Evolutionary conservation across 2,797 vertebrate species (phyloP), one percentile per base, ranked within the genome.

Genomic region (Decapterus maruadsi): DNA sequence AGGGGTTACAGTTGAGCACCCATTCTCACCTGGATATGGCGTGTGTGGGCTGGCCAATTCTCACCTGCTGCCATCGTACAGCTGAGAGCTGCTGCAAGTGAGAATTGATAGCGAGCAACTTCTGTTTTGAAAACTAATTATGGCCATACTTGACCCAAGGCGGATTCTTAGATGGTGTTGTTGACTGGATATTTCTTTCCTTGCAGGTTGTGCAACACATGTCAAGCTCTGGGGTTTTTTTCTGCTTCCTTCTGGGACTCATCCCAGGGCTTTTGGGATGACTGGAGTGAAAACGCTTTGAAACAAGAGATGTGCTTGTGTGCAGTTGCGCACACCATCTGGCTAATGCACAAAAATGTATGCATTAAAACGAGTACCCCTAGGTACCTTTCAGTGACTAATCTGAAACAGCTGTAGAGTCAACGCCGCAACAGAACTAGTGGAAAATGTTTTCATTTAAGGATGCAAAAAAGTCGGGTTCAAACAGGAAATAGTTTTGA

Each of bases 11-110:
- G 64, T 40, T 76, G 73, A 73, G 82, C 69, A 66, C 34, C 55
- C 38, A 58, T 83, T 85, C 72, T 89, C 88, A 89, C 89, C 86
- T 86, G 79, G 79, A 85, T 78, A 51, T 69, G 50, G 53, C 2
- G 36, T 57, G 81, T 88, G 88, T 79, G 77, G 72, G 83, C 20
- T 62, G 72, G 78, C 20, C 82, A 87, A 86, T 90, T 94, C 83
- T 89, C 90, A 89, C 90, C 86, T 88, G 73, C 58, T 14, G 26
- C 67, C 36, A 58, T 63, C 0, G 2, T 50, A 60, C 54, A 55
- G 22, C 65, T 2, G 58, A 79, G 54, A 84, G 71, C 64, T 63
- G 57, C 64, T 38, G 31, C 2, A 76, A 60, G 85, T 88, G 90
- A 82, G 87, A 90, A 88, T 69, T 91, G 68, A 81, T 86, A 64